Base-by-base conservation (phyloP, 2,888 invertebrate species). In the Drosophila sordidula region DNA sequence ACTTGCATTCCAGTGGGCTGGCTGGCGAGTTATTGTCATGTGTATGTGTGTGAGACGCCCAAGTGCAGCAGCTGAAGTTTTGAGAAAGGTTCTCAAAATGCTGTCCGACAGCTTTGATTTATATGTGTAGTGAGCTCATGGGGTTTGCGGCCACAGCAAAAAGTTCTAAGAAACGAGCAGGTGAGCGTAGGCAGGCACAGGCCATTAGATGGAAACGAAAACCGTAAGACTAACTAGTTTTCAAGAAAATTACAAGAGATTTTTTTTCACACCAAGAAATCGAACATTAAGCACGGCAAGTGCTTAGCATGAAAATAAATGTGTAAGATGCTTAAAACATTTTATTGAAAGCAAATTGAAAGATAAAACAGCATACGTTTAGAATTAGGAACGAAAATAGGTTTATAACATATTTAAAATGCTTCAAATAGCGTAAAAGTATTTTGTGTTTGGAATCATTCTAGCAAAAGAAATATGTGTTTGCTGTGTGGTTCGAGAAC, bases 81-180 rank as follows among this genome's bases (percentile, higher is more conserved):
- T 75, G 75, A 72, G 64, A 71, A 80, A 80, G 78, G 70, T 64
- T 78, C 72, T 68, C 72, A 72, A 66, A 68, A 69, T 66, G 68
- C 78, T 73, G 63, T 50, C 66, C 44, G 75, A 75, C 81, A 78
- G 49, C 50, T 70, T 64, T 81, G 81, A 84, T 76, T 84, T 79
- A 81, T 85, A 74, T 69, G 72, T 61, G 67, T 58, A 34, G 34
- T 34, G 34, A 12, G 58, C 56, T 22, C 75, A 29, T 52, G 74
- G 75, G 81, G 67, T 14, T 64, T 44, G 42, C 29, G 32, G 42
- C 14, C 34, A 14, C 6, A 49, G 44, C 39, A 39, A 62, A 44
- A 68, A 50, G n/a, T 57, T 61, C 39, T 26, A 11, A 3, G 16
- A 34, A 61, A 46, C 42, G 49, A 55, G 41, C 73, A 73, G 66